Conservation (phyloP, 1,140 invertebrate species). For the Heliconius melpomene region DNA sequence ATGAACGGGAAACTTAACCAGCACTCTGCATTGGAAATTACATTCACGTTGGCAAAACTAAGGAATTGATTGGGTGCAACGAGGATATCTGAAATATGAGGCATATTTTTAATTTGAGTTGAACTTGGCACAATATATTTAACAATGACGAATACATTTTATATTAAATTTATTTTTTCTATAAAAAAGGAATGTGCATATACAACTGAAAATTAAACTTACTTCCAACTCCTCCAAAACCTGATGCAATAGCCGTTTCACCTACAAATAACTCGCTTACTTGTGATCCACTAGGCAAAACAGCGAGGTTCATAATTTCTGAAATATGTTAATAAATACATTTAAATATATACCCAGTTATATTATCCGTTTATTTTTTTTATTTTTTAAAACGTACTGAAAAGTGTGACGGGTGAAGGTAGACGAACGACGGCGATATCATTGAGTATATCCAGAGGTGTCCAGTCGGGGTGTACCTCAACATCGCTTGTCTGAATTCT, state of each 20-base stretch:
- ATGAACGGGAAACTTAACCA: constrained; percentile 28
- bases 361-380: no score
- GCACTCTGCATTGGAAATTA: constrained; percentile 47
- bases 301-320: constrained; percentile 46
- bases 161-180: no score
- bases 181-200: no score
- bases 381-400: constrained; percentile 46
- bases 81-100: constrained; percentile 34
- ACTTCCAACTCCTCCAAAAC: constrained; percentile 39
- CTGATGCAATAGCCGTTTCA: constrained; percentile 45
- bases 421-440: constrained; percentile 41
- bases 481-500: constrained; percentile 46
- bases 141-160: no score
- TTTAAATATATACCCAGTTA: no score
- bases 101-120: no score
- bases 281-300: constrained; percentile 44
- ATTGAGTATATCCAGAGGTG: constrained; percentile 38
- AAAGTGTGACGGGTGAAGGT: constrained; percentile 44
- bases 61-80: constrained; percentile 38
- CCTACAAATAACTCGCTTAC: constrained; percentile 40
- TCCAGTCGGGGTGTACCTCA: constrained; percentile 44
- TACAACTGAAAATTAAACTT: no score
- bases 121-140: no score
- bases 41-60: constrained; percentile 42
- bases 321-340: constrained; percentile 10